Evolutionary conservation across 2,113 vertebrate species (phyloP).

Genomic region (zebrafish (Danio rerio)): DNA sequence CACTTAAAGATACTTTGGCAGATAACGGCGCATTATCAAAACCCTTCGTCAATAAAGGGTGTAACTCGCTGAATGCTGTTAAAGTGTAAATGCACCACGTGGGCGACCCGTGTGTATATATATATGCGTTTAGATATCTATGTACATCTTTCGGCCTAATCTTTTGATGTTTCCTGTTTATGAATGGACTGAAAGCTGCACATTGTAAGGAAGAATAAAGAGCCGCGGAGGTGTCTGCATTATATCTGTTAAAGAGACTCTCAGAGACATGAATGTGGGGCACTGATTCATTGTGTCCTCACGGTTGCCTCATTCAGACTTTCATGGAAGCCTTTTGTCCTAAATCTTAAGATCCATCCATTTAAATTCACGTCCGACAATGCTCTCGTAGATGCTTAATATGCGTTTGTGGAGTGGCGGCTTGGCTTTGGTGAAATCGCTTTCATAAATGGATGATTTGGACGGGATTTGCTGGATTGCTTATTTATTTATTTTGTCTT

Average conservation of each 20-base stretch:
- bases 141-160: slow-evolving; percentile 18
- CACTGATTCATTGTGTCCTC: slow-evolving; percentile 21
- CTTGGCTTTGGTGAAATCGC: neutral
- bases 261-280: slow-evolving; percentile 29
- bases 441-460: slow-evolving; percentile 22
- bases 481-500: slow-evolving; percentile 8
- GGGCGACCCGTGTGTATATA: slow-evolving; percentile 4
- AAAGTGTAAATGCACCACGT: slow-evolving; percentile 31
- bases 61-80: slow-evolving; percentile 19
- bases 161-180: slow-evolving; percentile 47
- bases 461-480: slow-evolving; percentile 7
- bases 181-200: slow-evolving; percentile 40
- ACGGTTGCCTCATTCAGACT: neutral
- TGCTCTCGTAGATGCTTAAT: neutral
- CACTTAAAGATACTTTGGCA: slow-evolving; percentile 51
- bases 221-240: slow-evolving; percentile 12
- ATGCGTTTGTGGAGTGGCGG: neutral
- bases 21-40: slow-evolving; percentile 37
- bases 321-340: slow-evolving; percentile 42
- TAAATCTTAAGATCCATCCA: slow-evolving; percentile 1
- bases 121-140: slow-evolving; percentile 4
- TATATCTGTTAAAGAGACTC: slow-evolving; percentile 29
- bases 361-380: neutral
- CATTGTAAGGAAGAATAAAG: slow-evolving; percentile 43
- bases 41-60: slow-evolving; percentile 35